Evolutionary conservation across 2,113 vertebrate genomes (phyloP).

Genomic region (Lipophrys pholis): DNA sequence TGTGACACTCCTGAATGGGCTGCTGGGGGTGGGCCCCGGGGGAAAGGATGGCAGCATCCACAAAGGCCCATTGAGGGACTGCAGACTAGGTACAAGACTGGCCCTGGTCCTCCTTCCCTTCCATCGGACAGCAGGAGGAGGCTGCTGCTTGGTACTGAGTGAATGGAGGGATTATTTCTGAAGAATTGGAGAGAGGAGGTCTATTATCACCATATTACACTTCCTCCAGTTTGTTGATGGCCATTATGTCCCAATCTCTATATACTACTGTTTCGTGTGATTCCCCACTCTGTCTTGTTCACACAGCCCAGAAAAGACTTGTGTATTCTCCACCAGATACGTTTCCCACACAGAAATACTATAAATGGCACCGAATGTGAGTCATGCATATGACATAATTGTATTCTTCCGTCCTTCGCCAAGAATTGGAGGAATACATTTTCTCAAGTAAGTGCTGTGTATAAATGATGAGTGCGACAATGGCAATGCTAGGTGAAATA

Average conservation of each 20-base stretch:
- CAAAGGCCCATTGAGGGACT: constrained; percentile 79
- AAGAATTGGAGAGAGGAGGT: constrained; percentile 74
- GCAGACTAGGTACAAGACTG: constrained; percentile 77
- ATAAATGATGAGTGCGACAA: constrained; percentile 1
- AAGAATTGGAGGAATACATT: not conserved
- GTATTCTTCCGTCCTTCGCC: not conserved
- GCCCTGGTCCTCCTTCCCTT: constrained; percentile 75
- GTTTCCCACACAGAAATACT: not conserved
- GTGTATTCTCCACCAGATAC: constrained; percentile 1
- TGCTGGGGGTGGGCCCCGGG: constrained; percentile 63
- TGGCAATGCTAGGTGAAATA: not conserved
- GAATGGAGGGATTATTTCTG: constrained; percentile 69
- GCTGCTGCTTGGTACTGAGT: constrained; percentile 76
- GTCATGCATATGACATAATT: not conserved
- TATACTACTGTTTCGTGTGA: constrained; percentile 40
- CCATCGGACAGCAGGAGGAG: constrained; percentile 72
- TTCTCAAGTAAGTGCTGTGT: not conserved
- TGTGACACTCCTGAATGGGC: constrained; percentile 80
- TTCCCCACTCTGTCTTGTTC: constrained; percentile 19
- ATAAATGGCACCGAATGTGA: constrained; percentile 14
- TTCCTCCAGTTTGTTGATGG: constrained; percentile 59
- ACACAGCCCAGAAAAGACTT: constrained; percentile 21
- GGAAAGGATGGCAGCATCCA: constrained; percentile 75
- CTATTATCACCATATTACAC: constrained; percentile 73
- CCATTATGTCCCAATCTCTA: constrained; percentile 47